phyloP scores from a whole-genome alignment of 2,888 invertebrate species.

The Nemurella pictetii region DNA sequence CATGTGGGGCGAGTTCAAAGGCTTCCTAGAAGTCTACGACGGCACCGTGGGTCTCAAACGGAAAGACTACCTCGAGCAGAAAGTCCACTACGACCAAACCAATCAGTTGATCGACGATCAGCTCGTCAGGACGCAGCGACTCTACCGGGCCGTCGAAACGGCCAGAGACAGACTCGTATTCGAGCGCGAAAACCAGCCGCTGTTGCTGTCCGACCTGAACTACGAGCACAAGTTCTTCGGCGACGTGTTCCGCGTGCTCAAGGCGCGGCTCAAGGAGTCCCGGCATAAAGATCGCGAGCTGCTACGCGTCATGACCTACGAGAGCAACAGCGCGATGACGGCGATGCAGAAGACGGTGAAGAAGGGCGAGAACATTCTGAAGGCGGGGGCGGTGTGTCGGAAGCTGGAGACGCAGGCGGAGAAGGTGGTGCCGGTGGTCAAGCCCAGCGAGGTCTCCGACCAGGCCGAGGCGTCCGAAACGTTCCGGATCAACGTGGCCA shows the following conservation, averaged over 20 bases:
- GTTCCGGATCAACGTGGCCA: not conserved
- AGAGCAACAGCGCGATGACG: not conserved
- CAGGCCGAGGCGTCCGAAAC: not conserved
- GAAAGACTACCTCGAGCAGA: not conserved
- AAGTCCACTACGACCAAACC: not conserved
- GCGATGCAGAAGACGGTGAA: not conserved
- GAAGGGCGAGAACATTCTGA: not conserved
- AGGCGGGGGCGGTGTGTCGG: not conserved
- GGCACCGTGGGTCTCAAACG: not conserved
- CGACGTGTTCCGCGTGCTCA: not conserved
- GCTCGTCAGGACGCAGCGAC: not conserved
- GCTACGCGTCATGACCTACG: not conserved
- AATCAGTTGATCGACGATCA: not conserved
- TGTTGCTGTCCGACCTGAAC: not conserved
- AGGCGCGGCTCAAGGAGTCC: not conserved
- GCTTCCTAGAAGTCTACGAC: slow-evolving; percentile 7
- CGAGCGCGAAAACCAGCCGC: not conserved
- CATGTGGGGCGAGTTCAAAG: not conserved
- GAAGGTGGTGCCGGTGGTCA: not conserved
- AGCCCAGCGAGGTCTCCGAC: not conserved
- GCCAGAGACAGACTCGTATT: not conserved
- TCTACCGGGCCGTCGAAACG: not conserved
- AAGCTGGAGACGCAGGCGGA: slow-evolving; percentile 13
- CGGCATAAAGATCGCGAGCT: not conserved
- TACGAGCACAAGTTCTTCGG: not conserved